phyloP scores from a whole-genome alignment of 2,888 invertebrate genomes.

The Helleia helle region DNA sequence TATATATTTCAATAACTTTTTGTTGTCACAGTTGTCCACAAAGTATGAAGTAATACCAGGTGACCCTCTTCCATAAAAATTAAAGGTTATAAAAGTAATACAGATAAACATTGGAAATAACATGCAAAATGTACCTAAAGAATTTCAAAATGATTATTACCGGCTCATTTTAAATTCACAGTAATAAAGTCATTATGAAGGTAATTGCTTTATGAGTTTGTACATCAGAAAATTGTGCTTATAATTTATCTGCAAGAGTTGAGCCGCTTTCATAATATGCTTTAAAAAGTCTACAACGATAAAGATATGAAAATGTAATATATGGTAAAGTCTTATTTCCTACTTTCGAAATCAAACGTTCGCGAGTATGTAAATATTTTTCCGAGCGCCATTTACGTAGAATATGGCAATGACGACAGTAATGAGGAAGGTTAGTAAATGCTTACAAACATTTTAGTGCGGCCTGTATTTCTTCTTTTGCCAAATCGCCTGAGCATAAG shows the following conservation, averaged over 20 bases:
- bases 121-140: too few species aligned
- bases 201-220: slow-evolving; percentile 8
- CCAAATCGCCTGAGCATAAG: slow-evolving; percentile 26
- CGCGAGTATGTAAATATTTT: slow-evolving; percentile 57
- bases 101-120: too few species aligned
- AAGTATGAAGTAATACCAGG: too few species aligned
- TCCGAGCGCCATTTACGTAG: slow-evolving; percentile 52
- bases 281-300: slow-evolving; percentile 8
- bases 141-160: slow-evolving; percentile 4
- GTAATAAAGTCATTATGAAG: slow-evolving; percentile 9
- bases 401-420: slow-evolving; percentile 58
- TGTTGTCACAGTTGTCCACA: too few species aligned
- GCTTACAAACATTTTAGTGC: slow-evolving; percentile 27
- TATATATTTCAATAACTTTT: too few species aligned
- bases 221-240: slow-evolving; percentile 8
- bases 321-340: slow-evolving; percentile 12
- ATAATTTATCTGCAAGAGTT: slow-evolving; percentile 4
- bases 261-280: background rate
- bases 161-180: slow-evolving; percentile 5
- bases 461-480: slow-evolving; percentile 9
- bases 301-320: background rate
- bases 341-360: slow-evolving; percentile 31
- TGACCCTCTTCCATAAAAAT: too few species aligned
- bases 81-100: too few species aligned
- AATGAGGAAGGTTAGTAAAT: slow-evolving; percentile 55